phyloP scores from a whole-genome alignment of 2,888 invertebrate species.

The Chrysina gloriosa region DNA sequence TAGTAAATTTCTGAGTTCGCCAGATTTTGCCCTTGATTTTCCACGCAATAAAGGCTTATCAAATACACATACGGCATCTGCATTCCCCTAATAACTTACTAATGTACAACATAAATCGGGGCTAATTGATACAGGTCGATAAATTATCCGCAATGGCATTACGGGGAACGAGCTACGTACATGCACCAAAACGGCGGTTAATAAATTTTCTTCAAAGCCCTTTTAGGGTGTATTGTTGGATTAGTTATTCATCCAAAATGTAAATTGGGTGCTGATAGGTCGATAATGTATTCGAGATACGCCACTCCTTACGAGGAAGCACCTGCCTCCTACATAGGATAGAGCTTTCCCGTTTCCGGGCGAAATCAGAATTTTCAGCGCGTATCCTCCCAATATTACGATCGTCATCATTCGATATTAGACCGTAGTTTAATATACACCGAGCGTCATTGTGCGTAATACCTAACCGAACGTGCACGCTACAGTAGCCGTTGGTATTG shows the following conservation, averaged over 20 bases:
- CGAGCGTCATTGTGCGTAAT: conserved; percentile 3
- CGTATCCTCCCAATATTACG: not conserved
- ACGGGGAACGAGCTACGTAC: not conserved
- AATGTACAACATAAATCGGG: no score
- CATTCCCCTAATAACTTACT: no score
- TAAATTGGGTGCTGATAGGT: conserved; percentile 26
- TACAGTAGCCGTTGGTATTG: not conserved
- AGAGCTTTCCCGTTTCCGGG: not conserved
- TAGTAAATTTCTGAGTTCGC: no score
- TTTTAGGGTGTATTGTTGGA: not conserved
- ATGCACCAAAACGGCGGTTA: not conserved
- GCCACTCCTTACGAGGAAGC: not conserved
- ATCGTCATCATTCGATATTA: conserved; percentile 21
- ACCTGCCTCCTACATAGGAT: not conserved
- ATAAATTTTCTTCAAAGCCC: not conserved
- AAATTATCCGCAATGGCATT: not conserved
- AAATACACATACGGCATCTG: no score
- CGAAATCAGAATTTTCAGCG: conserved; percentile 9
- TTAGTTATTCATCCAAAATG: conserved; percentile 30
- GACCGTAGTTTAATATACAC: conserved; percentile 10
- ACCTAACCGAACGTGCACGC: not conserved
- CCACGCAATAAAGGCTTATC: no score
- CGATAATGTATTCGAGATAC: conserved; percentile 23
- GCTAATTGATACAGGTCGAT: not conserved
- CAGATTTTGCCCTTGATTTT: no score